Conservation (phyloP, 2,113 vertebrate species). For the Malurus alboscapulatus region DNA sequence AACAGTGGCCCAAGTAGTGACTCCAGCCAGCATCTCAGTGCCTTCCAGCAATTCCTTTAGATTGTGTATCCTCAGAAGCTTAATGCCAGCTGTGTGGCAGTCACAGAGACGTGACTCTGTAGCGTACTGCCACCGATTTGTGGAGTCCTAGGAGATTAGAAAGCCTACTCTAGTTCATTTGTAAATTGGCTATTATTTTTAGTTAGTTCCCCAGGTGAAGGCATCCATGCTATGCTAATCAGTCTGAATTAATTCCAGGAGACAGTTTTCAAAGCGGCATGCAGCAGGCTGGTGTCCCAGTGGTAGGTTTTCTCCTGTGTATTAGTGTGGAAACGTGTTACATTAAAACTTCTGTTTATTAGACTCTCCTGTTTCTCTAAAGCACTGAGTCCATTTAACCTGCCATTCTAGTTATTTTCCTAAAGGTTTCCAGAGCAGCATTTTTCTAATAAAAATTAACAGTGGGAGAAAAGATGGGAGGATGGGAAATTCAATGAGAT, state of each 20-base stretch:
- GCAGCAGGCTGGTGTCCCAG: background rate
- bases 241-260: slow-evolving; percentile 36
- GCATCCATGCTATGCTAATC: slow-evolving; percentile 4
- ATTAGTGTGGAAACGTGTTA: background rate
- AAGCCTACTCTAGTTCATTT: background rate
- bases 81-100: background rate
- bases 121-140: background rate
- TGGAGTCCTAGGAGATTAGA: slow-evolving; percentile 3
- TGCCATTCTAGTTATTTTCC: background rate
- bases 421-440: background rate
- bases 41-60: background rate
- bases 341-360: background rate
- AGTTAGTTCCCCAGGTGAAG: slow-evolving; percentile 8
- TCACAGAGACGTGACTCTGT: background rate
- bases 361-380: background rate
- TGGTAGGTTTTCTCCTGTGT: slow-evolving; percentile 4
- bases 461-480: background rate
- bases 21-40: background rate
- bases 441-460: background rate
- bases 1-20: background rate
- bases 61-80: background rate
- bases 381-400: background rate
- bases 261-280: background rate
- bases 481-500: background rate
- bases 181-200: slow-evolving; percentile 50